These are phyloP conservation scores for Coenonympha glycerion DNA, from an alignment of 2,888 invertebrate genomes.

Conservation along the genomic window DNA sequence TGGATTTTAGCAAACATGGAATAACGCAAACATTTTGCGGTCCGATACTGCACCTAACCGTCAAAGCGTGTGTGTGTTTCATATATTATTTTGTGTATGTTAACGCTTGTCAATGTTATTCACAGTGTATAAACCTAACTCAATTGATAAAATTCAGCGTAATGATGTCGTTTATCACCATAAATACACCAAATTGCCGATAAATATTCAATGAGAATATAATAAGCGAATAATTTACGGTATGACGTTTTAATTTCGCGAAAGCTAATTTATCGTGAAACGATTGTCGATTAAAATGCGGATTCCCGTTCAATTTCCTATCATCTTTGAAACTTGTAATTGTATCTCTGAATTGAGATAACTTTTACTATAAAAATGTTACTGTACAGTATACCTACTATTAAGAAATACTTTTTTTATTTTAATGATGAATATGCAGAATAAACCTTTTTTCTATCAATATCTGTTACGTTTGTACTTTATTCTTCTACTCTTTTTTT, in stretches of 20 bases:
- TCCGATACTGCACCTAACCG: too few species aligned
- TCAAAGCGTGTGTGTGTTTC: too few species aligned
- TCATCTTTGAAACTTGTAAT: slow-evolving; percentile 11
- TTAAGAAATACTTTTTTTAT: too few species aligned
- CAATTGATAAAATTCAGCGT: slow-evolving; percentile 29
- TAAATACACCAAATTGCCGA: slow-evolving; percentile 28
- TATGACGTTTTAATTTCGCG: slow-evolving; percentile 31
- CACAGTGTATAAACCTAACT: slow-evolving; percentile 18
- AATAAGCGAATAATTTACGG: slow-evolving; percentile 29
- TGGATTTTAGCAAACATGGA: too few species aligned
- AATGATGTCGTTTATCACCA: slow-evolving; percentile 28
- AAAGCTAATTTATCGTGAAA: slow-evolving; percentile 25
- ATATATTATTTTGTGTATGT: not conserved
- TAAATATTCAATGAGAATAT: slow-evolving; percentile 33
- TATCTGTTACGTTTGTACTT: too few species aligned
- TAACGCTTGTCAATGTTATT: slow-evolving; percentile 3
- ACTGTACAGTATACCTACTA: too few species aligned
- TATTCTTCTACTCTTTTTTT: too few species aligned
- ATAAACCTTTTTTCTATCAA: too few species aligned
- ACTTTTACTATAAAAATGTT: not conserved
- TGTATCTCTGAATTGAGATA: not conserved
- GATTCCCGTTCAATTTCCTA: slow-evolving; percentile 14
- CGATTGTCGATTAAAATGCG: slow-evolving; percentile 20
- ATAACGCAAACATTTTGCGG: too few species aligned
- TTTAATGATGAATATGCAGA: too few species aligned